Evolutionary conservation across 2,888 invertebrate species (phyloP), one percentile per base, ranked within the genome.

Genomic region (Drosophila lutescens): DNA sequence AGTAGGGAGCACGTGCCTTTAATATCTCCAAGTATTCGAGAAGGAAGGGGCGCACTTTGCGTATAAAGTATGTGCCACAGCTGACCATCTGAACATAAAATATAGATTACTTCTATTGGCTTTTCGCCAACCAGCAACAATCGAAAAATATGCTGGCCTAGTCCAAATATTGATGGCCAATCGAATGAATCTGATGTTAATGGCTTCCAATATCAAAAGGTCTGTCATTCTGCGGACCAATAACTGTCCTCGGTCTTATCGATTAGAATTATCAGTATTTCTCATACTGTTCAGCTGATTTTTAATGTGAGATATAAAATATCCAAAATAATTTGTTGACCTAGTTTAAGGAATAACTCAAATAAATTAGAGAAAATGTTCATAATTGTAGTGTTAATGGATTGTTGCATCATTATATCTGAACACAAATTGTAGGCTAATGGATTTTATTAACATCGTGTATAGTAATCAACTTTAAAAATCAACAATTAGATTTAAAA

Each of bases 111-210:
- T 54, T 36, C 50, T 46, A 51, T 51, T 46, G 44, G 62, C 15
- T 50, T 38, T 58, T 51, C 51, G 68, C 41, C 8, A 13, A 17
- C 41, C 65, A 17, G 5, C 30, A 13, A 47, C 20, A 41, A 38
- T 9, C 23, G 36, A 34, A 71, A 79, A 66, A 71, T 76, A 74
- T 79, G 70, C 67, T 51, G 66, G 47, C 44, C 61, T 23, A 68
- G 76, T 74, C 76, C 61, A 43, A 76, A 82, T 71, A 77, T 78
- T 76, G 77, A 80, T 82, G 68, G 61, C 34, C 62, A 36, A 63
- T 60, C 41, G 49, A 41, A 54, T 54, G 38, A 32, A 50, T 30
- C 55, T 41, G 53, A 44, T 62, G 60, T 72, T 72, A 78, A 82
- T 71, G 78, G 85, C 50, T 36, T 4, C 46, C 36, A 30, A 51